Evolutionary conservation across 2,797 vertebrate genomes (phyloP).

Genomic region (Muscicapa striata): DNA sequence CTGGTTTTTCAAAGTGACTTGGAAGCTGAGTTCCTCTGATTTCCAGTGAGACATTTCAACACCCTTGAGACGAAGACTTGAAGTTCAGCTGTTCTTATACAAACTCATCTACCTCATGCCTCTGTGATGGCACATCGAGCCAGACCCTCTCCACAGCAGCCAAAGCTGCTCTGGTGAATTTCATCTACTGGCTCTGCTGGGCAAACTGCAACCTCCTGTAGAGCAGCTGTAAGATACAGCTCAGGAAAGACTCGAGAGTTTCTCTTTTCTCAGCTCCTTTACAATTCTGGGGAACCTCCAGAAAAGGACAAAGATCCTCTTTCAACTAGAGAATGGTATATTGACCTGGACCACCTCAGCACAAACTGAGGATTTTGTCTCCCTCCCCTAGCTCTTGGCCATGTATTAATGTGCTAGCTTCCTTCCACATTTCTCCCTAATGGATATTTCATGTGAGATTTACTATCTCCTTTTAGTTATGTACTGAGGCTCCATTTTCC

Average conservation of each 20-base stretch:
- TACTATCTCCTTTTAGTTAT: constrained; percentile 2
- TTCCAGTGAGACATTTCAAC: background rate
- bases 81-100: background rate
- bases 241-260: background rate
- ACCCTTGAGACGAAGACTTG: background rate
- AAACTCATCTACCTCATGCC: background rate
- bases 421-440: background rate
- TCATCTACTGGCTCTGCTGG: background rate
- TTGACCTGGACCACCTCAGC: background rate
- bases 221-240: background rate
- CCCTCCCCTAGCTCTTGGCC: background rate
- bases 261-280: background rate
- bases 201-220: background rate
- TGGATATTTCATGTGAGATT: background rate
- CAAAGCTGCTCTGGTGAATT: background rate
- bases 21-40: background rate
- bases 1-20: background rate
- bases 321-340: background rate
- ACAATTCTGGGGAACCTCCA: background rate
- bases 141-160: background rate
- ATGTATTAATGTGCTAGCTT: background rate
- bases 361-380: background rate
- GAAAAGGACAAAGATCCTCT: background rate
- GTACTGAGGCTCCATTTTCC: background rate
- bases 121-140: background rate